Conservation (phyloP, 2,113 vertebrate genomes). For the Menidia beryllina region DNA sequence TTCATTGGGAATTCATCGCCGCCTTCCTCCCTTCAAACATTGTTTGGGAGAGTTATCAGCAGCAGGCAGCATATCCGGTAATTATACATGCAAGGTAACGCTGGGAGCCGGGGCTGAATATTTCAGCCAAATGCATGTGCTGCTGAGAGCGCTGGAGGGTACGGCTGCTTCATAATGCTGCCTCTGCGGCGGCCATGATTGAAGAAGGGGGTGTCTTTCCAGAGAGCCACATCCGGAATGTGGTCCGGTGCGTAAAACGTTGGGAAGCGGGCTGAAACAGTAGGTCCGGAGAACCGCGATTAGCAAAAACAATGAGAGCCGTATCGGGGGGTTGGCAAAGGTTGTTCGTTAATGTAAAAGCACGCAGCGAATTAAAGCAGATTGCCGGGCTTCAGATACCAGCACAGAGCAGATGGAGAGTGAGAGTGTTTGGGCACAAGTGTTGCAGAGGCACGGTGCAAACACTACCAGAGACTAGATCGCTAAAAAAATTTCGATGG, state of each 20-base stretch:
- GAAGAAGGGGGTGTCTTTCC: conserved; percentile 46
- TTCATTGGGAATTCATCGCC: conserved; percentile 86
- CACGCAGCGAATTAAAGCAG: conserved; percentile 35
- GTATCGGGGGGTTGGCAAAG: conserved; percentile 12
- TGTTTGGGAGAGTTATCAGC: conserved; percentile 87
- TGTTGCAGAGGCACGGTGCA: conserved; percentile 49
- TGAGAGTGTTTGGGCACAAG: conserved; percentile 31
- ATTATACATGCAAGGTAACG: conserved; percentile 85
- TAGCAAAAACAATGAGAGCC: conserved; percentile 38
- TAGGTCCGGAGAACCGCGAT: conserved; percentile 32
- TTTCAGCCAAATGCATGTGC: conserved; percentile 78
- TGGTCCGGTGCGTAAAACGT: conserved; percentile 1
- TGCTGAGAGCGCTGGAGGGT: conserved; percentile 72
- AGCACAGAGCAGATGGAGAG: background rate
- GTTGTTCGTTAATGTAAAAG: conserved; percentile 43
- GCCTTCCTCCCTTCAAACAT: conserved; percentile 83
- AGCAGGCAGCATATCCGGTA: conserved; percentile 83
- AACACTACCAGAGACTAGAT: conserved; percentile 54
- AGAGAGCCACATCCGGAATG: conserved; percentile 45
- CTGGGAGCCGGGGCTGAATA: conserved; percentile 77
- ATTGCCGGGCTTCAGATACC: no score
- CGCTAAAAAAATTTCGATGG: conserved; percentile 55
- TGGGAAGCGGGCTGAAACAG: conserved; percentile 37
- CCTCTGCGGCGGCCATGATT: conserved; percentile 57
- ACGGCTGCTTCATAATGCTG: conserved; percentile 64